Conservation (phyloP, 2,888 invertebrate genomes). For the Pollenia labialis region DNA sequence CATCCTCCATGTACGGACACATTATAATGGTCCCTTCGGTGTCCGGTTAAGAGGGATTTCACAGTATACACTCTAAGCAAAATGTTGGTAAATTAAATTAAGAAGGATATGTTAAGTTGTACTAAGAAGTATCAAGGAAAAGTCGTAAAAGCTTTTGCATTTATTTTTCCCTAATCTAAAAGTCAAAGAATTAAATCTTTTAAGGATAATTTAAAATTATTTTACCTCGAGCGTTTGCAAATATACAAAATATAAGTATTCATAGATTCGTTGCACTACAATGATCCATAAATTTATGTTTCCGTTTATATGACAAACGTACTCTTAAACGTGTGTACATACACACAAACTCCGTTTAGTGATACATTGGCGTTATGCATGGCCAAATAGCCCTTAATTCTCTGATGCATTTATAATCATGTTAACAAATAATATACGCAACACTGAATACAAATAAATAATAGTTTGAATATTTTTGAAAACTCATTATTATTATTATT, state of each 20-base stretch:
- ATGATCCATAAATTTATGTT: conserved; percentile 11
- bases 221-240: conserved; percentile 17
- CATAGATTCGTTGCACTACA: conserved; percentile 7
- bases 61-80: conserved; percentile 10
- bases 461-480: conserved; percentile 45
- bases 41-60: too few species aligned
- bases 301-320: background rate
- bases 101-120: background rate
- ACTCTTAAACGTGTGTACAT: background rate
- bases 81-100: background rate
- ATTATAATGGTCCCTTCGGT: too few species aligned
- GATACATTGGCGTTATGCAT: conserved; percentile 4
- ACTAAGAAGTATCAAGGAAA: too few species aligned
- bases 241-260: conserved; percentile 20
- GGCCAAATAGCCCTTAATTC: conserved; percentile 48
- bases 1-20: too few species aligned
- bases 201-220: background rate
- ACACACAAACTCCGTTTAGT: background rate
- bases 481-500: conserved; percentile 28
- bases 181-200: background rate
- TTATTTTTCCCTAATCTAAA: background rate
- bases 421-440: conserved; percentile 68
- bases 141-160: too few species aligned
- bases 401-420: conserved; percentile 64
- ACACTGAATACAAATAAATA: conserved; percentile 56